These are phyloP conservation scores for Scatophagus argus DNA, from an alignment of 2,113 vertebrate genomes.

Conservation along the genomic window DNA sequence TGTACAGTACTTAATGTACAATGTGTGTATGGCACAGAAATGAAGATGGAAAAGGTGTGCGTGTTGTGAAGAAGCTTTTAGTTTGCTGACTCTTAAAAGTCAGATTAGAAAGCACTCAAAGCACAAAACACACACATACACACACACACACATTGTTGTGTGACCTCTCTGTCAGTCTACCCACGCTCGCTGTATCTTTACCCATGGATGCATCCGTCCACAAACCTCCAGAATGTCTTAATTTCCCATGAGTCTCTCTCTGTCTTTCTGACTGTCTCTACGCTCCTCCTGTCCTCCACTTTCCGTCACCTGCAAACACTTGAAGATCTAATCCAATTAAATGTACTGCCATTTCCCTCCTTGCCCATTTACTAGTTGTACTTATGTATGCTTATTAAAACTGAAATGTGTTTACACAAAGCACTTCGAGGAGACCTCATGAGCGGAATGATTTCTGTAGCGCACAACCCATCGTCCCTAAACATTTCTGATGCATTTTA, in stretches of 20 bases:
- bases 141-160: background rate
- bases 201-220: slow-evolving; percentile 36
- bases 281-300: slow-evolving; percentile 2
- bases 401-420: no score
- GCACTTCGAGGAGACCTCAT: no score
- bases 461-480: no score
- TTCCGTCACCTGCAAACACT: slow-evolving; percentile 15
- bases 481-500: no score
- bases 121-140: slow-evolving; percentile 22
- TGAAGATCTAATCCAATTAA: slow-evolving; percentile 11
- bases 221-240: slow-evolving; percentile 44
- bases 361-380: background rate
- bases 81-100: slow-evolving; percentile 44
- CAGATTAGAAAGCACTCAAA: slow-evolving; percentile 8
- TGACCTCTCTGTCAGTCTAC: slow-evolving; percentile 59
- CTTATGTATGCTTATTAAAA: no score
- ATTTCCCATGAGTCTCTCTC: slow-evolving; percentile 61
- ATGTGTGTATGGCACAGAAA: background rate
- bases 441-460: no score
- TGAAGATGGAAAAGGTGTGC: background rate
- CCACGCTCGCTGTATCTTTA: slow-evolving; percentile 26
- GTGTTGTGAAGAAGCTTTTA: slow-evolving; percentile 51
- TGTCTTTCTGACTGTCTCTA: background rate
- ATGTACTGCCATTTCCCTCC: background rate
- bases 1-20: background rate